These are phyloP conservation scores for Leucophora obtusa DNA, from an alignment of 2,888 invertebrate species.

Conservation along the genomic window DNA sequence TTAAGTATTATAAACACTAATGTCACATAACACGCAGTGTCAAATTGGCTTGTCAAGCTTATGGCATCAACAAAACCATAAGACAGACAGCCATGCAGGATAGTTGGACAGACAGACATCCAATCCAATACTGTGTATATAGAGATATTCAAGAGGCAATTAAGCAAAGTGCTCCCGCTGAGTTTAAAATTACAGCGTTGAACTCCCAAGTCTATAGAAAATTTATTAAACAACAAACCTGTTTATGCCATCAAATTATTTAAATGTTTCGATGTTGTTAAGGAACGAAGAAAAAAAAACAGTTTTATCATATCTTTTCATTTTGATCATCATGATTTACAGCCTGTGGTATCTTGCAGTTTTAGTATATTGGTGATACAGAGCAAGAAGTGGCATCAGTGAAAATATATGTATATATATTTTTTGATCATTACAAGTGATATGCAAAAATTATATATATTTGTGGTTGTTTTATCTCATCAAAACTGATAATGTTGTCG, in stretches of 20 bases:
- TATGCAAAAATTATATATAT: slow-evolving; percentile 60
- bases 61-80: slow-evolving; percentile 61
- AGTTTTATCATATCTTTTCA: slow-evolving; percentile 54
- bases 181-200: slow-evolving; percentile 63
- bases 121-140: slow-evolving; percentile 29
- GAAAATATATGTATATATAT: slow-evolving; percentile 17
- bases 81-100: slow-evolving; percentile 47
- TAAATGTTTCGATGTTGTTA: slow-evolving; percentile 53
- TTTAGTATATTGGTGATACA: background rate
- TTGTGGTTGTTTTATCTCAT: slow-evolving; percentile 51
- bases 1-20: slow-evolving; percentile 54
- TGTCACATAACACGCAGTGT: slow-evolving; percentile 63
- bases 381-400: slow-evolving; percentile 5
- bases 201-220: slow-evolving; percentile 60
- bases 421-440: slow-evolving; percentile 53
- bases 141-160: slow-evolving; percentile 63
- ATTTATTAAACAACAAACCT: slow-evolving; percentile 60
- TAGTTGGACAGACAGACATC: slow-evolving; percentile 7
- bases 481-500: slow-evolving; percentile 47
- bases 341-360: slow-evolving; percentile 46
- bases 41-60: slow-evolving; percentile 64
- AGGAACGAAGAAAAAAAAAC: slow-evolving; percentile 18
- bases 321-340: slow-evolving; percentile 63
- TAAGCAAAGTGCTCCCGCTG: slow-evolving; percentile 64
- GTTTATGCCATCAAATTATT: slow-evolving; percentile 62